These are phyloP conservation scores for Incurvaria masculella DNA, from an alignment of 2,888 invertebrate species.

Conservation along the genomic window DNA sequence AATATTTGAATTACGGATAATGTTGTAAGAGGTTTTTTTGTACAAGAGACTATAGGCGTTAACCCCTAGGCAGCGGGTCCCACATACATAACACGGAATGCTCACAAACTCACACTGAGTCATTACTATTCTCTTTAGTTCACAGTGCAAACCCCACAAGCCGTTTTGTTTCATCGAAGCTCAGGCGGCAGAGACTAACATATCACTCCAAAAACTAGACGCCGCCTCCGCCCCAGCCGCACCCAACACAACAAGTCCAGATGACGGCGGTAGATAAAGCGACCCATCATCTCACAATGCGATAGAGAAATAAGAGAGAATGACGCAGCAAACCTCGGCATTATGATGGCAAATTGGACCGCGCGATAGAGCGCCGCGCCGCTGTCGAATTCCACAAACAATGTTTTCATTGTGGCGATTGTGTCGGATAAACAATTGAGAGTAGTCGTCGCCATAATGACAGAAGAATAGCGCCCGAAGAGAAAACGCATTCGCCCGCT, in stretches of 20 bases:
- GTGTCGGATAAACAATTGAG: conserved; percentile 5
- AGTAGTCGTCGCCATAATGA: not conserved
- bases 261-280: too few species aligned
- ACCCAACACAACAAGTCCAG: not conserved
- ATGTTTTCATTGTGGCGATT: conserved; percentile 6
- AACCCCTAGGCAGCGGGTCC: too few species aligned
- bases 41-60: too few species aligned
- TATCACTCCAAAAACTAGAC: not conserved
- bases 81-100: too few species aligned
- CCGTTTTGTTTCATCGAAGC: too few species aligned
- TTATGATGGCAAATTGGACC: not conserved
- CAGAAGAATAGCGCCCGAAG: conserved; percentile 1
- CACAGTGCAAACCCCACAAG: too few species aligned
- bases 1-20: too few species aligned
- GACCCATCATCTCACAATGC: too few species aligned
- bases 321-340: not conserved
- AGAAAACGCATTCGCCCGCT: not conserved
- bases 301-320: not conserved
- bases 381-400: not conserved
- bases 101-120: too few species aligned
- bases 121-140: too few species aligned
- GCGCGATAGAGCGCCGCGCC: not conserved
- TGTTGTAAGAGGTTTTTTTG: too few species aligned
- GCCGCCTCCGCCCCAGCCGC: not conserved
- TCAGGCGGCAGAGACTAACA: not conserved